Conservation (phyloP, 2,888 invertebrate species). For the Tricholauxania praeusta region DNA sequence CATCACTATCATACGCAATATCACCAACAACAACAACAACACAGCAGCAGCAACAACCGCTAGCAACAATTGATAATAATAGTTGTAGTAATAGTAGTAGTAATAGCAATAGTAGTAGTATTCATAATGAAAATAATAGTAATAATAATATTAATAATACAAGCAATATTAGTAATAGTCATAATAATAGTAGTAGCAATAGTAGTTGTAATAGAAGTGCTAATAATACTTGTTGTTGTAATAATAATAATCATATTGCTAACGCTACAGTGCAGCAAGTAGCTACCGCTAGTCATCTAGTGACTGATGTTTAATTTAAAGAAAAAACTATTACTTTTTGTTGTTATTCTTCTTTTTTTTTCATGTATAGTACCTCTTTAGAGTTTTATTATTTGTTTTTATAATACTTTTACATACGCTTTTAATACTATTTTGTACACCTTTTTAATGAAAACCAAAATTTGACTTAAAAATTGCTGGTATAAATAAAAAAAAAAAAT, state of each 20-base stretch:
- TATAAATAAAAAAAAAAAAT: too few species aligned
- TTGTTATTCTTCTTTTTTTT: neutral
- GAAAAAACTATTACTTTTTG: neutral
- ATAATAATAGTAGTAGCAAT: conserved; percentile 46
- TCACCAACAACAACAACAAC: conserved; percentile 32
- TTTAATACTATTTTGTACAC: too few species aligned
- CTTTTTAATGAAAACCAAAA: too few species aligned
- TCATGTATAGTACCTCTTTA: neutral
- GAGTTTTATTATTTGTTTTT: too few species aligned
- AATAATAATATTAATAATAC: conserved; percentile 55
- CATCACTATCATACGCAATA: conserved; percentile 17
- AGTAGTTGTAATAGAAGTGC: conserved; percentile 38
- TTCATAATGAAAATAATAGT: conserved; percentile 45
- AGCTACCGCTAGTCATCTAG: conserved; percentile 64
- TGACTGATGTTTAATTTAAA: conserved; percentile 64
- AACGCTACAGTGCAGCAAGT: conserved; percentile 51
- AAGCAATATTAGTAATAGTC: conserved; percentile 43
- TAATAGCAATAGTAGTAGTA: conserved; percentile 43
- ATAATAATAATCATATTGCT: conserved; percentile 22
- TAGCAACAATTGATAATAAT: conserved; percentile 48
- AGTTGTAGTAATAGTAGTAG: conserved; percentile 54
- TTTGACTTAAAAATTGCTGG: too few species aligned
- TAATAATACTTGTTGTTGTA: conserved; percentile 26
- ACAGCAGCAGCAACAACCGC: conserved; percentile 19
- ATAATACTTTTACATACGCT: too few species aligned